A percentile compares a stretch with the other conserved stretches of the same genome.
Evolutionary conservation across 2,113 vertebrate species (phyloP).

Genomic region (Zosterops hypoxanthus): DNA sequence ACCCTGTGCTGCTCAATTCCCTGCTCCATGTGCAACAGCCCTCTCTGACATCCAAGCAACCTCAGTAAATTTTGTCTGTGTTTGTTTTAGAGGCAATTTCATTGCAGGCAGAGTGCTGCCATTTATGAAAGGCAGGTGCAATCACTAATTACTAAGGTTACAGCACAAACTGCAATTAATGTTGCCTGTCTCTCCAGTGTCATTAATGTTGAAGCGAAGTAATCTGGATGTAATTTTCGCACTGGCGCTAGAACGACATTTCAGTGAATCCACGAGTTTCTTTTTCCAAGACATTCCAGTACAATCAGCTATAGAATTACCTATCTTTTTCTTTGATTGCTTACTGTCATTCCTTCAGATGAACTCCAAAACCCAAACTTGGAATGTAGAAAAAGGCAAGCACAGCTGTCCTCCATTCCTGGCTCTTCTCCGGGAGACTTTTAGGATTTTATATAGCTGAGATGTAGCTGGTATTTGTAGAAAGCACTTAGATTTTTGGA

Average conservation of each 20-base stretch:
- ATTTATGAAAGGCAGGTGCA: not conserved
- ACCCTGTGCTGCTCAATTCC: not conserved
- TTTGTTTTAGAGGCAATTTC: conserved; percentile 39
- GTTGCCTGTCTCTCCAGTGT: not conserved
- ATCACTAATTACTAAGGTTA: conserved; percentile 3
- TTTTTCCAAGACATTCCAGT: conserved; percentile 61
- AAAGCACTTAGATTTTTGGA: not conserved
- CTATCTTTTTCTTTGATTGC: conserved; percentile 10
- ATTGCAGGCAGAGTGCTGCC: not conserved
- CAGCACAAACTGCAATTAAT: not conserved
- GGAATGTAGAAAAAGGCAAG: not conserved
- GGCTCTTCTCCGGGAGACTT: not conserved
- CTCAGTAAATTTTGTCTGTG: not conserved
- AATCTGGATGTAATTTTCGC: conserved; percentile 42
- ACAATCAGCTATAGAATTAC: conserved; percentile 59
- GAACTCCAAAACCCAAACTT: conserved; percentile 3
- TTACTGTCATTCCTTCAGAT: conserved; percentile 57
- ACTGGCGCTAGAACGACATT: conserved; percentile 57
- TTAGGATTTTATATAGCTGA: not conserved
- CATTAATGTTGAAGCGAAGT: not conserved
- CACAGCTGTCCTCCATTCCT: not conserved
- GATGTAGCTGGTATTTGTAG: not conserved
- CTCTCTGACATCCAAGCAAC: not conserved
- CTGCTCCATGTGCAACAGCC: not conserved
- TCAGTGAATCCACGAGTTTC: conserved; percentile 54